These are phyloP conservation scores for Australoheros scitulus DNA, from an alignment of 2,113 vertebrate species.

Conservation along the genomic window DNA sequence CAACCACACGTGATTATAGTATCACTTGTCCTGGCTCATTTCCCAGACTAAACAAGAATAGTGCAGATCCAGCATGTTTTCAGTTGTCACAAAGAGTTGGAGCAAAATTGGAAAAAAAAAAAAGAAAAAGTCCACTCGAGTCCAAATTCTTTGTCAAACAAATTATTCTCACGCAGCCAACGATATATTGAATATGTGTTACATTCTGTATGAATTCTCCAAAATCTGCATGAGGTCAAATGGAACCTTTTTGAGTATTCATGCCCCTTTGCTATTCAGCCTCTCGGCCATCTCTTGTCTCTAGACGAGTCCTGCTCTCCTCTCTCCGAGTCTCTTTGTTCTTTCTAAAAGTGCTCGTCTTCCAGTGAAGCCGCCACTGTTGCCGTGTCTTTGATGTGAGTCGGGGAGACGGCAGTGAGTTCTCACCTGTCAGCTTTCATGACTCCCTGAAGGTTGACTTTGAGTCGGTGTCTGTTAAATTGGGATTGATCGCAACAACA, in stretches of 20 bases:
- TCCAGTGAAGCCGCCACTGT: constrained; percentile 57
- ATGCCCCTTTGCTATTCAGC: constrained; percentile 66
- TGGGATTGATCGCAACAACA: constrained; percentile 82
- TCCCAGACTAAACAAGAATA: constrained; percentile 8
- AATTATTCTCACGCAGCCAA: constrained; percentile 25
- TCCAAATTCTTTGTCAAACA: constrained; percentile 27
- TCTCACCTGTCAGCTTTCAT: constrained; percentile 81
- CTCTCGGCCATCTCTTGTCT: constrained; percentile 68
- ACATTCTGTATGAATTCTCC: constrained; percentile 21
- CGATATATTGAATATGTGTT: constrained; percentile 40
- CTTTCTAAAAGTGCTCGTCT: constrained; percentile 71
- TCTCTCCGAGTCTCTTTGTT: constrained; percentile 74
- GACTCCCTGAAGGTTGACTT: constrained; percentile 80
- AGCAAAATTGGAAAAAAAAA: not conserved
- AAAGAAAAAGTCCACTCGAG: constrained; percentile 10
- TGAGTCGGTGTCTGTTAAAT: constrained; percentile 80
- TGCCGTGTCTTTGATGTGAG: constrained; percentile 74
- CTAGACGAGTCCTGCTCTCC: constrained; percentile 51
- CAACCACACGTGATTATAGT: not conserved
- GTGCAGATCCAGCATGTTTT: constrained; percentile 20
- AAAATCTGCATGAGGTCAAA: constrained; percentile 54
- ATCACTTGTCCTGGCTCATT: not conserved
- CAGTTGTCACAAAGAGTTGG: not conserved
- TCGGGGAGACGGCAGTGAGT: constrained; percentile 72
- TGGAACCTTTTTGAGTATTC: constrained; percentile 59